Percentiles rank a stretch among this genome's conserved stretches.
phyloP scores from a whole-genome alignment of 2,888 invertebrate genomes.

The Lasioglossum marginatum region DNA sequence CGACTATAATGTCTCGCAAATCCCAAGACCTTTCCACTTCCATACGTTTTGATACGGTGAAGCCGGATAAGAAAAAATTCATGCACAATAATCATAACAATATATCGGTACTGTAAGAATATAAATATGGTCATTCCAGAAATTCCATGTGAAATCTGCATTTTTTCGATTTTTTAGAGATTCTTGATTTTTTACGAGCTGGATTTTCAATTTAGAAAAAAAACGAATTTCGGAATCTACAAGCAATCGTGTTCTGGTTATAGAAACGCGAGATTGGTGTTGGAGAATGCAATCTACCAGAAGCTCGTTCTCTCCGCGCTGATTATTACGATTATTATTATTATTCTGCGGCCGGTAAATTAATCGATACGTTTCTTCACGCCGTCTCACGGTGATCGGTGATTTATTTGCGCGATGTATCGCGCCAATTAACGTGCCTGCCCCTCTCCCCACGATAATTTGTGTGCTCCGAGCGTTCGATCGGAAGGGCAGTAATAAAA shows the following conservation, averaged over 20 bases:
- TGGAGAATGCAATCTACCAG: neutral
- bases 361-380: neutral
- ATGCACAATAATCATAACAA: too few relatives aligned
- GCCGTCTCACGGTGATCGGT: constrained; percentile 11
- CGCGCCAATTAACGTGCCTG: constrained; percentile 20
- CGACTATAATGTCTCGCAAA: neutral
- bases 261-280: neutral
- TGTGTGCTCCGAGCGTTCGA: neutral
- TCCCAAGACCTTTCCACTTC: neutral
- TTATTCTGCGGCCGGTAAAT: neutral
- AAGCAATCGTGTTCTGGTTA: neutral
- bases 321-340: neutral
- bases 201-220: neutral
- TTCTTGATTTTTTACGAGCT: too few relatives aligned
- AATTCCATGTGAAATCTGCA: too few relatives aligned
- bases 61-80: too few relatives aligned
- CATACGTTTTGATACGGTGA: neutral
- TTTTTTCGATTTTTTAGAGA: too few relatives aligned
- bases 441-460: neutral
- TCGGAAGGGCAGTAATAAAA: neutral
- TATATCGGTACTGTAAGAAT: too few relatives aligned
- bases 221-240: neutral
- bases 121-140: too few relatives aligned
- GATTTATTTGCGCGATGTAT: constrained; percentile 17
- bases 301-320: neutral